Evolutionary conservation across 30 jellyfish, hydroid and myxozoan genomes (phyloP).

Genomic region (Hydractinia symbiolongicarpus): DNA sequence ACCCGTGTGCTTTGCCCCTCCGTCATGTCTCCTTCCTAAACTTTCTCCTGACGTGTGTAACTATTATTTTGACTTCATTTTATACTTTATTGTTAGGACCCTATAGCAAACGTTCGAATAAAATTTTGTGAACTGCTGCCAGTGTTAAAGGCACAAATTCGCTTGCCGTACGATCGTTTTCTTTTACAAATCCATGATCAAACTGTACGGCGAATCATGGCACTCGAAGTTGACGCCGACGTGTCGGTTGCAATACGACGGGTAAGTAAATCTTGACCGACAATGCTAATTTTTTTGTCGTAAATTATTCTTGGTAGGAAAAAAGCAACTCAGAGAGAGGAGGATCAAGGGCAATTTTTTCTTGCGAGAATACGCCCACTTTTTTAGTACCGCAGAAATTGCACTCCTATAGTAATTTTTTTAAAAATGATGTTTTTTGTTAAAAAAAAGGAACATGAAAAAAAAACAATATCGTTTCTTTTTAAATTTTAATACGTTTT

Average conservation of each 20-base stretch:
- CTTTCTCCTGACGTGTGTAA: neutral
- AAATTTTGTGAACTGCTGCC: constrained; percentile 67
- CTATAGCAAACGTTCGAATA: constrained; percentile 78
- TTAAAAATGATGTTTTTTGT: too few relatives aligned
- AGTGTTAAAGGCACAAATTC: constrained; percentile 58
- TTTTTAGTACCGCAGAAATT: too few relatives aligned
- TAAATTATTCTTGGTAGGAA: too few relatives aligned
- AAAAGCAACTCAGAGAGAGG: too few relatives aligned
- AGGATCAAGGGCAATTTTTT: too few relatives aligned
- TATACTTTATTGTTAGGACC: constrained; percentile 46
- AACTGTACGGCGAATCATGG: constrained; percentile 77
- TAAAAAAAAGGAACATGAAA: too few relatives aligned
- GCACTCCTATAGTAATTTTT: too few relatives aligned
- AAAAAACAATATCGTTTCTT: too few relatives aligned
- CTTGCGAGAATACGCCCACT: too few relatives aligned
- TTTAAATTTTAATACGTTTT: too few relatives aligned
- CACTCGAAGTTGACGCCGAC: constrained; percentile 69
- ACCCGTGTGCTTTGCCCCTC: neutral
- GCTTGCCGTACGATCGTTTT: constrained; percentile 74
- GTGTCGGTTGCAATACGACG: constrained; percentile 58
- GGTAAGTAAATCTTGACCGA: constrained; percentile 34
- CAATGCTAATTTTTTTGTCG: too few relatives aligned
- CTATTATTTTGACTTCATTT: too few relatives aligned
- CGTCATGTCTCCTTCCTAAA: neutral
- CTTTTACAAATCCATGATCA: constrained; percentile 65